Base-by-base conservation (phyloP, 2,113 vertebrate genomes). In the Picathartes gymnocephalus region DNA sequence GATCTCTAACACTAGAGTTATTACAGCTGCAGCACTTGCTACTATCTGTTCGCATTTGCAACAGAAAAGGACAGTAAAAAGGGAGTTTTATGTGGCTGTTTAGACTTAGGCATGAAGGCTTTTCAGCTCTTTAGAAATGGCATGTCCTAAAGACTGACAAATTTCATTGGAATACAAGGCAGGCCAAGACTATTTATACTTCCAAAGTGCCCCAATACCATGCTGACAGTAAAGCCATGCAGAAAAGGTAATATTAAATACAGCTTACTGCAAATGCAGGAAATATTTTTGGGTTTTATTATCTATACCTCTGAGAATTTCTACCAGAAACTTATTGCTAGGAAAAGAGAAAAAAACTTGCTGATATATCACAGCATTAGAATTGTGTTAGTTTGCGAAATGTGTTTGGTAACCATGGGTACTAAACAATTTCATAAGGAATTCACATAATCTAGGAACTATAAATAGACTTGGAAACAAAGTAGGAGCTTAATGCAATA, bases 381-480 rank as follows among this genome's bases (percentile, higher is more conserved):
- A 76, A 85, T 19, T 30, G 53, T 39, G 48, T 80, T 73, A 68
- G 53, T 78, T 92, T 70, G 35, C 66, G 57, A 89, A 84, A 69
- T 5, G 39, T 51, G 39, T 72, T 94, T 94, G 82, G 94, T 96
- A 96, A 95, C 94, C 93, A 96, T 95, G 95, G 95, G 64, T 93
- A 96, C 95, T 79, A 81, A 93, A 94, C 73, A 86, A 64, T 95
- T 94, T 95, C 91, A 88, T 69, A 77, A 93, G 77, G 85, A 81
- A 50, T 93, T 92, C 81, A 88, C 68, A 88, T 91, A 74, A 80
- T 86, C 76, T 65, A 83, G 56, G 65, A 87, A 57, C 91, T 95
- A 92, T 90, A 95, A 95, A 95, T 87, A 94, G 85, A 92, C 64
- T 58, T 92, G 57, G 72, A 79, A 86, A 72, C 37, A 73, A 94